These are phyloP conservation scores for Macrobrachium rosenbergii DNA, from an alignment of 1,140 invertebrate species.

Conservation along the genomic window DNA sequence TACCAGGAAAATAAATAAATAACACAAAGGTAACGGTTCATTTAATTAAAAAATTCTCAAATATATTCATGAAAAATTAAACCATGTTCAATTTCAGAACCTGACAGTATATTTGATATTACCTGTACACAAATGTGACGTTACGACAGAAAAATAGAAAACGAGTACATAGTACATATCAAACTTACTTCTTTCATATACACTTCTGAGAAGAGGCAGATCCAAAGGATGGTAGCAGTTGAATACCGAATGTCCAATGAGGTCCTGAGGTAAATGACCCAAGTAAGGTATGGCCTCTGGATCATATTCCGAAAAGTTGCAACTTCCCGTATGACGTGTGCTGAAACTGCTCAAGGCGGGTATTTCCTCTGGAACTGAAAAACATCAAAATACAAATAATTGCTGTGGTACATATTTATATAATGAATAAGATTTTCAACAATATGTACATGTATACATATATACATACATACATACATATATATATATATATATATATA, in stretches of 20 bases:
- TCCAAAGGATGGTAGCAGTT: constrained; percentile 92
- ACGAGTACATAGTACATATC: constrained; percentile 26
- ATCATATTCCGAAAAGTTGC: constrained; percentile 83
- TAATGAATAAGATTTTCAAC: neutral
- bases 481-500: no score
- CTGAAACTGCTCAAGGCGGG: constrained; percentile 75
- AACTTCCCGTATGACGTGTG: constrained; percentile 82
- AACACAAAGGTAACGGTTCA: neutral
- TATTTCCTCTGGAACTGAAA: constrained; percentile 67
- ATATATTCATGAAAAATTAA: neutral
- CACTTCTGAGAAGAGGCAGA: constrained; percentile 81
- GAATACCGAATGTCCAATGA: constrained; percentile 84
- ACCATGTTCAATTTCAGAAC: neutral
- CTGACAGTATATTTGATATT: no score
- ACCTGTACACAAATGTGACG: no score
- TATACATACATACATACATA: no score
- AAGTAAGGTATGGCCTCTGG: constrained; percentile 83
- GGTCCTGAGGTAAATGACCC: constrained; percentile 90
- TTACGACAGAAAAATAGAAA: neutral
- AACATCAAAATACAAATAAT: neutral
- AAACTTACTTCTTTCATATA: constrained; percentile 84
- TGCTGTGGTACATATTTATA: no score
- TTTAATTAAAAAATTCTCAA: neutral
- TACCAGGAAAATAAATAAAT: neutral
- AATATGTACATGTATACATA: constrained; percentile 46